Evolutionary conservation across 2,113 vertebrate genomes (phyloP), one percentile per base, ranked within the genome.

Genomic region (Irena cyanogastra): DNA sequence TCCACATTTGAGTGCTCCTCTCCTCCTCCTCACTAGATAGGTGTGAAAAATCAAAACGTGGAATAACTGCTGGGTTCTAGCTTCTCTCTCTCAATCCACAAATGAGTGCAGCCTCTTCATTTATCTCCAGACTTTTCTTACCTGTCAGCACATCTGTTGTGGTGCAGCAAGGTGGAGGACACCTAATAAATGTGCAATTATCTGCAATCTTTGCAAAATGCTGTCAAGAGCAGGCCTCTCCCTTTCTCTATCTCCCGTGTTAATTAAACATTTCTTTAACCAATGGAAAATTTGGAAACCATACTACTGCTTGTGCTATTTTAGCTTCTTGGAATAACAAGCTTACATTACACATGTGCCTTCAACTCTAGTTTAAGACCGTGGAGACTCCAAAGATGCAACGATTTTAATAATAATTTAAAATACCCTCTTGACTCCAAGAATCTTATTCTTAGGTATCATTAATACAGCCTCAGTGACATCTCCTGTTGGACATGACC

Each of bases 1-100:
- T 10, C 27, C 0, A 0, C 28, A 44, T 18, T 18, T 3, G 3
- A 61, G 15, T 1, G 2, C 13, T 72, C 39, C 39, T 31, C 35
- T 90, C 33, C 39, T 89, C 27, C 30, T 82, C 35, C 47, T 76
- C 0, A 0, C 10, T 26, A 75, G 23, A 66, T 5, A 8, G 33
- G 39, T 1, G 0, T 66, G n/a, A 84, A 93, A 92, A 90, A 71
- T 35, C 45, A 75, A 89, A 87, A 81, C 2, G 4, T 20, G 23
- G 49, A 89, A 45, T 26, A 91, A 87, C 27, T 52, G 20, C 41
- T 59, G 1, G 35, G 16, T 39, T 84, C 47, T 68, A 65, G 35
- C 57, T 95, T 95, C 56, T 63, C 35, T 39, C 52, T 78, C 50
- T 14, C 31, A 19, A 23, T 28, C 30, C 15, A 7, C 44, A 12